Evolutionary conservation across 2,113 vertebrate genomes (phyloP).

Genomic region (Damaliscus lunatus): DNA sequence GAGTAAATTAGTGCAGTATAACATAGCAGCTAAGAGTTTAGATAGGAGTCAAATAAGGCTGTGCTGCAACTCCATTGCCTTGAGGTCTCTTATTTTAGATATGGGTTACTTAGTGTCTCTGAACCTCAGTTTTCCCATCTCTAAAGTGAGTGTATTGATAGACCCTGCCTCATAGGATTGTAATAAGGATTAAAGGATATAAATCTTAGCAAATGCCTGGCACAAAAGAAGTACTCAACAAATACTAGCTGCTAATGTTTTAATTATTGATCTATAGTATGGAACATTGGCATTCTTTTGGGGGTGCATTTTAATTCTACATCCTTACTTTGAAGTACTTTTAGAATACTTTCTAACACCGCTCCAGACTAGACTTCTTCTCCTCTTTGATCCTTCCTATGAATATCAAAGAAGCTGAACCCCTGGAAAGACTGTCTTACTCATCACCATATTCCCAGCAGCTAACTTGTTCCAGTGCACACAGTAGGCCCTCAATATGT

Average conservation of each 20-base stretch:
- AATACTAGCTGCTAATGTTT: neutral
- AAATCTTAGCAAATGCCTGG: neutral
- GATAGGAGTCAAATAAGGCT: neutral
- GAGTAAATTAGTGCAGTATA: accelerated
- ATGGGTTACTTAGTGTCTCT: neutral
- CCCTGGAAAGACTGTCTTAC: neutral
- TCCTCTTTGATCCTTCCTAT: neutral
- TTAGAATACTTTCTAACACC: neutral
- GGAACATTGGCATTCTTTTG: neutral
- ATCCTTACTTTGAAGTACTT: neutral
- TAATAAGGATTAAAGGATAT: neutral
- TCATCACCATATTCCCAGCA: neutral
- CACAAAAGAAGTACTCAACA: neutral
- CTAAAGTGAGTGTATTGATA: neutral
- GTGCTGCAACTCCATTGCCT: neutral
- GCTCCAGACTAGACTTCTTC: neutral
- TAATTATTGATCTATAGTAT: neutral
- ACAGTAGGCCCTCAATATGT: accelerated
- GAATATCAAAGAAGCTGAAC: neutral
- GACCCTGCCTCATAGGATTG: neutral
- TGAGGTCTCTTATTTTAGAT: neutral
- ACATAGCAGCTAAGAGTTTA: accelerated
- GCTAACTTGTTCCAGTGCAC: neutral
- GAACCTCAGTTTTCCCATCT: neutral
- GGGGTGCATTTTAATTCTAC: neutral